Percentiles rank a stretch among this genome's conserved stretches.
These are phyloP conservation scores for Struthio camelus DNA, from an alignment of 2,113 vertebrate species.

Conservation along the genomic window DNA sequence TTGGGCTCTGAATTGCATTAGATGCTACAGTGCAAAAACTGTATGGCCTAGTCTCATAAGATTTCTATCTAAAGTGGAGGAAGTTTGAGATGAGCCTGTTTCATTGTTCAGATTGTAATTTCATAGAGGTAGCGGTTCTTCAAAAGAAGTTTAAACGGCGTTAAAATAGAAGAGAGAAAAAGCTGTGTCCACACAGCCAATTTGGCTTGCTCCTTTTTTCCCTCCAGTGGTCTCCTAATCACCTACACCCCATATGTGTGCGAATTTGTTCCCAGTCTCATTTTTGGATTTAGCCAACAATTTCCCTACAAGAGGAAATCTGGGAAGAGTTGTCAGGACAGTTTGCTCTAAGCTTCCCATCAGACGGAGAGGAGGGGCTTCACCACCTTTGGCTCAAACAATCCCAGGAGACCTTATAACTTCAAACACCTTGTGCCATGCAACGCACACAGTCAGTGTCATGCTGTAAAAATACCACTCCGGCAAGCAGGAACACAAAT, in stretches of 20 bases:
- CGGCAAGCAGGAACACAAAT: slow-evolving; percentile 20
- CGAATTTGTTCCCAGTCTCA: background rate
- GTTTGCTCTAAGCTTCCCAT: background rate
- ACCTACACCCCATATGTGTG: fast-evolving
- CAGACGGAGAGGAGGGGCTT: background rate
- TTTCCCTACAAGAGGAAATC: background rate
- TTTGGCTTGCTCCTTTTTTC: background rate
- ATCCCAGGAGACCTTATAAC: background rate
- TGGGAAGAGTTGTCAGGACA: background rate
- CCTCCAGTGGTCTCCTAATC: background rate
- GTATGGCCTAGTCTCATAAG: background rate
- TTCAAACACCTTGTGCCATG: background rate
- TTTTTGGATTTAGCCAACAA: background rate
- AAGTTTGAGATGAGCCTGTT: background rate
- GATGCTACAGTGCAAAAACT: background rate
- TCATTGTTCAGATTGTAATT: background rate
- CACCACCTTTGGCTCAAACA: background rate
- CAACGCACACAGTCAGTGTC: background rate
- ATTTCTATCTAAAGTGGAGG: background rate
- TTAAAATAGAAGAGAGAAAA: background rate
- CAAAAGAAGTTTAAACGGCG: background rate
- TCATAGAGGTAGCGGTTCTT: background rate
- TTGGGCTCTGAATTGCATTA: background rate
- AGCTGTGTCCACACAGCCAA: background rate
- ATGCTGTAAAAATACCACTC: background rate